Evolutionary conservation across 2,888 invertebrate species (phyloP).

Genomic region (Caenorhabditis drosophilae): DNA sequence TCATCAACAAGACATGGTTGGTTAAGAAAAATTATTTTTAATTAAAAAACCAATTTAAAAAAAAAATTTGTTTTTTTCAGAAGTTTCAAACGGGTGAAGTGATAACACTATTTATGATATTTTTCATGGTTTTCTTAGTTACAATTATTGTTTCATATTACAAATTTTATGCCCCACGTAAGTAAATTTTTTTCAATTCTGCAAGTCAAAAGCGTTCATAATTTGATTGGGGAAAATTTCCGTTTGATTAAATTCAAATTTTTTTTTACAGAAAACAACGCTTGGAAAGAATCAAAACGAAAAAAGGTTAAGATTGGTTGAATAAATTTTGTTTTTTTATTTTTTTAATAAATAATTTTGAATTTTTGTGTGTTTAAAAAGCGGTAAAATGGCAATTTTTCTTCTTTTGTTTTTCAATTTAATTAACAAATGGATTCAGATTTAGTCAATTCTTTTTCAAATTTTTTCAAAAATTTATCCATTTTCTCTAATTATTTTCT

Average conservation of each 20-base stretch:
- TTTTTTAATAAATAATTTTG: conserved; percentile 11
- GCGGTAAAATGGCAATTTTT: not conserved
- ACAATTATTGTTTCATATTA: conserved; percentile 21
- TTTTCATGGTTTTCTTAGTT: conserved; percentile 24
- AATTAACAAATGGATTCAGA: too few relatives aligned
- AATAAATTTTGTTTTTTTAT: conserved; percentile 1
- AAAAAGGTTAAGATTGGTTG: conserved; percentile 23
- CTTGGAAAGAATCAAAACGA: conserved; percentile 19
- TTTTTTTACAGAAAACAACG: conserved; percentile 27
- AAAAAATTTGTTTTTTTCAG: too few relatives aligned
- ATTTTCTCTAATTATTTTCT: too few relatives aligned
- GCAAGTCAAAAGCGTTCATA: too few relatives aligned
- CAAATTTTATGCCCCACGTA: conserved; percentile 18
- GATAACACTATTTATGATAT: conserved; percentile 21
- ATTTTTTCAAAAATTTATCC: too few relatives aligned
- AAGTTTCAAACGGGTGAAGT: conserved; percentile 37
- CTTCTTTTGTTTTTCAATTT: too few relatives aligned
- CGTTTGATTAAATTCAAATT: too few relatives aligned
- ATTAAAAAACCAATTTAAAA: too few relatives aligned
- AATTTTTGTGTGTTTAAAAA: not conserved
- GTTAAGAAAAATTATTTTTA: too few relatives aligned
- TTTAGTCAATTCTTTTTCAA: too few relatives aligned
- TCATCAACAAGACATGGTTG: too few relatives aligned
- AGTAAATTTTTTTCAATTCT: not conserved
- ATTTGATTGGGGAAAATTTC: too few relatives aligned